phyloP scores from a whole-genome alignment of 2,888 invertebrate species.

The Xylota segnis region DNA sequence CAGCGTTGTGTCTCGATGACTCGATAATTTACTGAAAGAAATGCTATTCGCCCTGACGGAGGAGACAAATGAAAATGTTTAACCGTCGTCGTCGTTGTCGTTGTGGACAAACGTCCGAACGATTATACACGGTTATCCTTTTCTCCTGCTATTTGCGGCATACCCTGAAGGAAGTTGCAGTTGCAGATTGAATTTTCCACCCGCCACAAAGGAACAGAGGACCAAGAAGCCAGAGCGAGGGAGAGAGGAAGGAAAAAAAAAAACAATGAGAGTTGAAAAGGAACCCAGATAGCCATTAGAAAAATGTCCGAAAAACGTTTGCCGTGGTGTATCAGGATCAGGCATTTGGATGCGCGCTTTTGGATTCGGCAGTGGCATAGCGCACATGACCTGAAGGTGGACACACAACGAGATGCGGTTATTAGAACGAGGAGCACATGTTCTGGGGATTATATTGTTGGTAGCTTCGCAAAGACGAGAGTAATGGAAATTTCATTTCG shows the following conservation, averaged over 20 bases:
- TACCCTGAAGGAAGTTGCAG: constrained; percentile 71
- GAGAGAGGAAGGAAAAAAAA: constrained; percentile 37
- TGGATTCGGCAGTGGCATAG: constrained; percentile 13
- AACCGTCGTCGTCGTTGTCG: constrained; percentile 21
- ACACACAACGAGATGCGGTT: constrained; percentile 48
- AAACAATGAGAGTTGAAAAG: constrained; percentile 15
- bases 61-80: constrained; percentile 61
- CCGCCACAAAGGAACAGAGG: constrained; percentile 45
- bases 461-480: constrained; percentile 55
- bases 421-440: constrained; percentile 67
- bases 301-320: constrained; percentile 74
- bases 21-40: constrained; percentile 73
- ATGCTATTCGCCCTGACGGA: not conserved
- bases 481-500: constrained; percentile 73
- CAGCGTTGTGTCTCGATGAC: constrained; percentile 48
- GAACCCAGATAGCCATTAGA: constrained; percentile 67
- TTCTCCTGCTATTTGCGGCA: constrained; percentile 44
- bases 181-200: constrained; percentile 72
- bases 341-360: constrained; percentile 38
- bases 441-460: constrained; percentile 60
- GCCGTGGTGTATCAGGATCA: constrained; percentile 11
- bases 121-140: constrained; percentile 47
- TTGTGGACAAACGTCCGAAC: constrained; percentile 42
- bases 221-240: not conserved
- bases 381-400: constrained; percentile 69